These are phyloP conservation scores for Brachionus asplanchnoidis DNA, from an alignment of 1,140 invertebrate genomes.

Conservation along the genomic window DNA sequence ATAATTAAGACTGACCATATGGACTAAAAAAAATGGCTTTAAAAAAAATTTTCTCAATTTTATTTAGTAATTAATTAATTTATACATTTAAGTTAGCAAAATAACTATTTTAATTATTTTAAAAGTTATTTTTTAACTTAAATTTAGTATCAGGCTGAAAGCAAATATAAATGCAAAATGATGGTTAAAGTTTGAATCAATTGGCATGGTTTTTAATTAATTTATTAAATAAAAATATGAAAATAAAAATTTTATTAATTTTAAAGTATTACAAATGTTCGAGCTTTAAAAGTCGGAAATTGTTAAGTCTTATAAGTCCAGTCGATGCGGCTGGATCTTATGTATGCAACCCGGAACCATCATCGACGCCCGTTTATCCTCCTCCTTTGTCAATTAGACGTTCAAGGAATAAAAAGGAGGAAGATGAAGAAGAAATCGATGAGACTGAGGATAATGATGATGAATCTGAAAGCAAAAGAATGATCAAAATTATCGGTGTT, in stretches of 20 bases:
- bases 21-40: neutral
- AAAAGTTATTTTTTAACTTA: neutral
- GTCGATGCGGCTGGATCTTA: constrained; percentile 48
- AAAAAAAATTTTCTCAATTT: neutral
- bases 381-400: constrained; percentile 39
- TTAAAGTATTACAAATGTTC: neutral
- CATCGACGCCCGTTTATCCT: neutral
- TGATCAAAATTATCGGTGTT: neutral
- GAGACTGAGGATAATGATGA: neutral
- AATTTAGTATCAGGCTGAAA: neutral
- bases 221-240: neutral
- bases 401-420: constrained; percentile 44
- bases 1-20: too few species aligned
- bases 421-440: constrained; percentile 48
- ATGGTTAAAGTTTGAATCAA: neutral
- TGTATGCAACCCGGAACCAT: constrained; percentile 44
- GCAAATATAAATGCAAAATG: neutral
- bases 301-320: constrained; percentile 43
- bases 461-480: neutral
- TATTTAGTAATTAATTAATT: neutral
- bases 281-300: neutral
- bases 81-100: too few species aligned
- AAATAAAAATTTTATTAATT: neutral
- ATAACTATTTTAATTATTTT: neutral
- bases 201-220: neutral